A percentile compares a stretch with the other conserved stretches of the same genome.
Evolutionary conservation across 2,888 invertebrate genomes (phyloP).

Genomic region (Drosophila antonietae): DNA sequence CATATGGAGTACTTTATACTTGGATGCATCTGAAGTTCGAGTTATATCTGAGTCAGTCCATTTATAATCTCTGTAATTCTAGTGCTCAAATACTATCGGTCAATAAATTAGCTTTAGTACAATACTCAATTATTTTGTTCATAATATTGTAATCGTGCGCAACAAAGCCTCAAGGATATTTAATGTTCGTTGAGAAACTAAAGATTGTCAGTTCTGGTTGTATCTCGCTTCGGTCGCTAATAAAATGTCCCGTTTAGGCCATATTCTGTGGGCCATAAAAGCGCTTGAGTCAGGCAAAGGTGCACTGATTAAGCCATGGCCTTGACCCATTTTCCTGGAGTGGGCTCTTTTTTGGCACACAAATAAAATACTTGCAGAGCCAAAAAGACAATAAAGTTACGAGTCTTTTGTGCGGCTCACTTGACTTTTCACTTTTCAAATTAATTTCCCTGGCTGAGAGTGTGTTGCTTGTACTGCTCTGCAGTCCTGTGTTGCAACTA

Average conservation of each 20-base stretch:
- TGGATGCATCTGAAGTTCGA: no score
- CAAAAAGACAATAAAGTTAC: conserved; percentile 36
- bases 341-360: background rate
- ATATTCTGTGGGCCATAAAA: conserved; percentile 56
- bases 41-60: no score
- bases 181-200: background rate
- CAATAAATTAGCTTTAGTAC: no score
- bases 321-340: conserved; percentile 66
- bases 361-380: background rate
- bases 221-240: conserved; percentile 29
- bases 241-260: conserved; percentile 39
- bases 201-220: conserved; percentile 1
- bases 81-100: no score
- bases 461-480: conserved; percentile 1
- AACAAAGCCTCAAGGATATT: background rate
- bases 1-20: no score
- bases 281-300: conserved; percentile 51
- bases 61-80: no score
- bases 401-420: conserved; percentile 42
- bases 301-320: conserved; percentile 66
- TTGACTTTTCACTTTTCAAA: conserved; percentile 42
- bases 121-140: no score
- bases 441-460: conserved; percentile 34
- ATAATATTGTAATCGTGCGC: no score
- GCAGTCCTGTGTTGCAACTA: conserved; percentile 10